A percentile compares a stretch with the other conserved stretches of the same genome.
phyloP scores from a whole-genome alignment of 2,797 vertebrate genomes.

The Peromyscus melanophrys region DNA sequence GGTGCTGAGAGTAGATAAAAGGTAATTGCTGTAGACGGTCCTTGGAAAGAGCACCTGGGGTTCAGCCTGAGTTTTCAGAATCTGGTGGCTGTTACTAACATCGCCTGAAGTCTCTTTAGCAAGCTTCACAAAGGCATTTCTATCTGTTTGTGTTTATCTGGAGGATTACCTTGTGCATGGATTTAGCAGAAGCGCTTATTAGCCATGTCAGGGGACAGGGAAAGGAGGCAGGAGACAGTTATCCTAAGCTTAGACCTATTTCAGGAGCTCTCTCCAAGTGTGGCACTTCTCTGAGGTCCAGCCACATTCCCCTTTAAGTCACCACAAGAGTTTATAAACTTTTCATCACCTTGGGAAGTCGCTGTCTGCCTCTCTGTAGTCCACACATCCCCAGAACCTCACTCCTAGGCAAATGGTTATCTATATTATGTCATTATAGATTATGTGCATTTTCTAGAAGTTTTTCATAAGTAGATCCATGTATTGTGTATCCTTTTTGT shows the following conservation, averaged over 20 bases:
- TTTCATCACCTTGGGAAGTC: neutral
- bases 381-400: neutral
- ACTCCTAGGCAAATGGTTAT: neutral
- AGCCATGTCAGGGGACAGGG: neutral
- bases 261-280: neutral
- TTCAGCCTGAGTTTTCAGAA: neutral
- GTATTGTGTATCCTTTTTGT: neutral
- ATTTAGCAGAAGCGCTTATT: neutral
- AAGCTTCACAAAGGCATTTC: neutral
- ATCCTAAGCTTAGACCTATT: neutral
- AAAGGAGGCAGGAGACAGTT: neutral
- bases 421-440: neutral
- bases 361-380: neutral
- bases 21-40: neutral
- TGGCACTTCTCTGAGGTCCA: neutral
- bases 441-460: conserved; percentile 52
- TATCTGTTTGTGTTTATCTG: neutral
- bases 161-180: neutral
- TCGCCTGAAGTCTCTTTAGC: neutral
- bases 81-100: neutral
- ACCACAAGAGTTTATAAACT: neutral
- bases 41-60: neutral
- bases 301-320: neutral
- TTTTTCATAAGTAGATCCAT: neutral
- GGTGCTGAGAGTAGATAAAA: neutral